Evolutionary conservation across 2,888 invertebrate species (phyloP).

Genomic region (Tetragonula carbonaria): DNA sequence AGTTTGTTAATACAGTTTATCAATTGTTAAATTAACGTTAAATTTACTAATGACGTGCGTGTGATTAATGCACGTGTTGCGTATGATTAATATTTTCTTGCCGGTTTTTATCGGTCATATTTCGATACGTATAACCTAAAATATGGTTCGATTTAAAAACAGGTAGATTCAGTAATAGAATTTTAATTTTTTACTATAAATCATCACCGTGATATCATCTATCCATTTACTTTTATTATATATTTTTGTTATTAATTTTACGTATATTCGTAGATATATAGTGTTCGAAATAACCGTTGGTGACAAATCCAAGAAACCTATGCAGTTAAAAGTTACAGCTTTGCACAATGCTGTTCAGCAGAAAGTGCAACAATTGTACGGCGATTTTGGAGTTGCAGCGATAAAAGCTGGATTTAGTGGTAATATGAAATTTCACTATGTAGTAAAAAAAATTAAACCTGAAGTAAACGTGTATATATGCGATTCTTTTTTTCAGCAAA

Average conservation of each 20-base stretch:
- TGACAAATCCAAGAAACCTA: conserved; percentile 84
- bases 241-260: conserved; percentile 12
- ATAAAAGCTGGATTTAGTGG: conserved; percentile 88
- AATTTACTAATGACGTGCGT: not conserved
- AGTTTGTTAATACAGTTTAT: not conserved
- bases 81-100: not conserved
- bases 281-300: conserved; percentile 87
- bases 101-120: not conserved
- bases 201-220: not conserved
- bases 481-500: conserved; percentile 85
- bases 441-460: not conserved
- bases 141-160: conserved; percentile 89
- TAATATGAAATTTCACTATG: conserved; percentile 48
- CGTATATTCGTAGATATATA: conserved; percentile 86
- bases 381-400: conserved; percentile 91
- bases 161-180: conserved; percentile 83
- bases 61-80: too few relatives aligned
- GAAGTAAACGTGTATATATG: not conserved
- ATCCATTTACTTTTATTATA: not conserved
- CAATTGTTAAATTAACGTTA: not conserved
- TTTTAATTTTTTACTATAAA: not conserved
- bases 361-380: conserved; percentile 89
- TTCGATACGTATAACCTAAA: conserved; percentile 64
- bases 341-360: conserved; percentile 86
- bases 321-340: conserved; percentile 85